Percentiles rank a stretch among this genome's conserved stretches.
phyloP scores from a whole-genome alignment of 2,113 vertebrate genomes.

The Castor canadensis region DNA sequence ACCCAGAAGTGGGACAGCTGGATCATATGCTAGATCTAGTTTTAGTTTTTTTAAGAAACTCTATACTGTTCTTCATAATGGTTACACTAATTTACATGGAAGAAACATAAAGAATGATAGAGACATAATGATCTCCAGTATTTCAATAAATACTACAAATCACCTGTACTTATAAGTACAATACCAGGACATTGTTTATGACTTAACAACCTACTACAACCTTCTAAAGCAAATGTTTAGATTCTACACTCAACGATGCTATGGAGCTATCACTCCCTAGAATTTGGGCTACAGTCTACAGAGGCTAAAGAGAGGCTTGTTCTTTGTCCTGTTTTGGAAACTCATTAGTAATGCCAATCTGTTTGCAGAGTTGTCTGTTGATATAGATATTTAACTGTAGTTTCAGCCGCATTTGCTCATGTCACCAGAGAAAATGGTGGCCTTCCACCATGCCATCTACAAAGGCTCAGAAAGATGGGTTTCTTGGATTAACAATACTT shows the following conservation, averaged over 20 bases:
- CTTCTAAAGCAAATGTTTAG: slow-evolving; percentile 27
- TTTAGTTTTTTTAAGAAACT: background rate
- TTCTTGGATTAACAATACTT: background rate
- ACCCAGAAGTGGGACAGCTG: background rate
- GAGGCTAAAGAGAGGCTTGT: background rate
- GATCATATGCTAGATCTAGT: background rate
- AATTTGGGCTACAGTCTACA: background rate
- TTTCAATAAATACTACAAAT: background rate
- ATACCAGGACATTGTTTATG: background rate
- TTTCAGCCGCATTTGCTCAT: background rate
- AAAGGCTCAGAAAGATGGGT: background rate
- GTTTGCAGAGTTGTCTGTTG: background rate
- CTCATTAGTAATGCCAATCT: background rate
- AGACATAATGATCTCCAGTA: background rate
- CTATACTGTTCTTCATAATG: background rate
- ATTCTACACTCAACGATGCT: background rate
- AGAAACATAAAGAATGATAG: background rate
- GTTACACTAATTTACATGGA: background rate
- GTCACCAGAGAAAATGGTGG: background rate
- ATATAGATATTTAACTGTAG: background rate
- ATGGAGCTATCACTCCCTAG: background rate
- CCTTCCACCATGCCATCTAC: background rate
- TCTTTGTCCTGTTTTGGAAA: slow-evolving; percentile 5
- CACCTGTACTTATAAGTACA: background rate
- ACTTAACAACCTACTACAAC: background rate